A percentile compares a stretch with the other conserved stretches of the same genome.
Evolutionary conservation across 1,140 invertebrate species (phyloP).

Genomic region (Phortica variegata): DNA sequence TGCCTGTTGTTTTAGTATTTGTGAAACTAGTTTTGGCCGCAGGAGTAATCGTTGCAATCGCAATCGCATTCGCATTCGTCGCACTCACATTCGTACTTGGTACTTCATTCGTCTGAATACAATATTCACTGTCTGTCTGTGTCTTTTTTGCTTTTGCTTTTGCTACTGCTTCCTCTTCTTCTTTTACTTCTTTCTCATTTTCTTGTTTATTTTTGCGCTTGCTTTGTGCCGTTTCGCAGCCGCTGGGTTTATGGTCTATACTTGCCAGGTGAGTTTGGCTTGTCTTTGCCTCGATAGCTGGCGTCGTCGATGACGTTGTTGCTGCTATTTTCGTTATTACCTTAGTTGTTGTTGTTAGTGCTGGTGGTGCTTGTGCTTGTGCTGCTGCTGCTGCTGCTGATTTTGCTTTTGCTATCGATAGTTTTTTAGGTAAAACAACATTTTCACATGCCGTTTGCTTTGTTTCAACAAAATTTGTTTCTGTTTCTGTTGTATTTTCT

Average conservation of each 20-base stretch:
- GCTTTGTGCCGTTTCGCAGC: conserved; percentile 2
- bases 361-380: conserved; percentile 7
- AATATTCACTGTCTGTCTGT: conserved; percentile 40
- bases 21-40: conserved; percentile 54
- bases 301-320: too few species aligned
- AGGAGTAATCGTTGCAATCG: conserved; percentile 22
- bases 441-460: conserved; percentile 10
- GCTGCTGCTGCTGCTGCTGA: conserved; percentile 12
- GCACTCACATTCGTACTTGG: conserved; percentile 21
- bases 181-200: conserved; percentile 43
- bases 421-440: conserved; percentile 30
- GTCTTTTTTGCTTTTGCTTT: neutral
- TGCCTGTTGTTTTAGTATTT: conserved; percentile 58
- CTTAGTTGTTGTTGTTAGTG: conserved; percentile 14
- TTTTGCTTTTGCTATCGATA: conserved; percentile 20
- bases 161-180: conserved; percentile 14
- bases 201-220: conserved; percentile 25
- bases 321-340: too few species aligned
- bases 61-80: conserved; percentile 17
- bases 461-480: neutral
- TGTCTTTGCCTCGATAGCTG: too few species aligned
- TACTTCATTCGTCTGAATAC: conserved; percentile 55
- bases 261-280: conserved; percentile 51
- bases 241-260: conserved; percentile 19
- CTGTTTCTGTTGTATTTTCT: conserved; percentile 1